phyloP scores from a whole-genome alignment of 2,797 vertebrate genomes.

The Novumbra hubbsi region DNA sequence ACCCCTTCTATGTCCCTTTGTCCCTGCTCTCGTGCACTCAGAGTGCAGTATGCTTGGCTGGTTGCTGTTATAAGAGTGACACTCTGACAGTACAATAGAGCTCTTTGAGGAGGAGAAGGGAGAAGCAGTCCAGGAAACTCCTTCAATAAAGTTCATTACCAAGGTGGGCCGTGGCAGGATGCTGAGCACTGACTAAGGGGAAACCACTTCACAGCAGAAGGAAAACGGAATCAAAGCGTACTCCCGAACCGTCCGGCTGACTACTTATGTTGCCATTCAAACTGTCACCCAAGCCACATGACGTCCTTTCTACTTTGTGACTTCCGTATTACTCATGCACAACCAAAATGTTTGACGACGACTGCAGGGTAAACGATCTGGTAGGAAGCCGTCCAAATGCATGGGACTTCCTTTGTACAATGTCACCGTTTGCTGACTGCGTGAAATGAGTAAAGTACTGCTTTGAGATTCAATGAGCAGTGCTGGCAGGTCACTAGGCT shows the following conservation, averaged over 20 bases:
- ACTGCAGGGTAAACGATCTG: background rate
- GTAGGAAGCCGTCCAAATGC: background rate
- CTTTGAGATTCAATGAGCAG: background rate
- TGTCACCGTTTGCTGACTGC: background rate
- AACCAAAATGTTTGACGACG: background rate
- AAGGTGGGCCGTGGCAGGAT: background rate
- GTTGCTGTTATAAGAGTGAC: background rate
- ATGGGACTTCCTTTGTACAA: background rate
- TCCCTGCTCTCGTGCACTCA: background rate
- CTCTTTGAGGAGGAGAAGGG: slow-evolving; percentile 1
- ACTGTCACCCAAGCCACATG: background rate
- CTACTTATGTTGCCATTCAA: background rate
- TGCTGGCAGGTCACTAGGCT: background rate
- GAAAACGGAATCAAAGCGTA: background rate
- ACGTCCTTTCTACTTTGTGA: background rate
- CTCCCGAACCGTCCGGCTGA: background rate
- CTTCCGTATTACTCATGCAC: background rate
- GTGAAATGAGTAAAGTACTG: background rate
- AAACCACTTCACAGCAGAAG: background rate
- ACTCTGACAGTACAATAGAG: background rate
- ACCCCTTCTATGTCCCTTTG: slow-evolving; percentile 2
- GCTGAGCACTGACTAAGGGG: background rate
- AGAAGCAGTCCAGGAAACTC: background rate
- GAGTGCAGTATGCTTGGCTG: background rate
- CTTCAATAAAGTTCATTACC: slow-evolving; percentile 13